Evolutionary conservation across 2,888 invertebrate genomes (phyloP).

Genomic region (Megastigmus dorsalis): DNA sequence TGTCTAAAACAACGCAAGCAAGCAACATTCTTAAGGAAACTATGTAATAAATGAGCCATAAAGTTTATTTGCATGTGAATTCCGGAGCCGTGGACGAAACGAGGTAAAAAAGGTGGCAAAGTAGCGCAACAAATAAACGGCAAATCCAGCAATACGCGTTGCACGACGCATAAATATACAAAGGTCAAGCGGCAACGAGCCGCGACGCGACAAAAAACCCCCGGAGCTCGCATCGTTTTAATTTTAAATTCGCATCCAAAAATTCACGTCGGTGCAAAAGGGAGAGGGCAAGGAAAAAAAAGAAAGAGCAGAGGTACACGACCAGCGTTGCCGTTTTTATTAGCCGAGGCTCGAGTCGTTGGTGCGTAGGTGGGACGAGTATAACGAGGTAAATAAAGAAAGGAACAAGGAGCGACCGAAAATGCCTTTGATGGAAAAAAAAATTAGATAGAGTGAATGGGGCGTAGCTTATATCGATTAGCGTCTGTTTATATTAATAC

Average conservation of each 20-base stretch:
- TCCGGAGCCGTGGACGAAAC: constrained; percentile 1
- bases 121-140: constrained; percentile 24
- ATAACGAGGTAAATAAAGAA: constrained; percentile 30
- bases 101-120: background rate
- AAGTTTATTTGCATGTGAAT: constrained; percentile 44
- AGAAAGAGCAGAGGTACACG: constrained; percentile 1
- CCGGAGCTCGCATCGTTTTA: constrained; percentile 27
- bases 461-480: too few relatives aligned
- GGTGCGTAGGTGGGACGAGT: constrained; percentile 25
- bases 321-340: constrained; percentile 3
- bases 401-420: background rate
- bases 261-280: constrained; percentile 24
- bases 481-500: too few relatives aligned
- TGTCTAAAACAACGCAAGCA: background rate
- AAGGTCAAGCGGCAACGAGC: constrained; percentile 26
- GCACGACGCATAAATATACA: constrained; percentile 22
- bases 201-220: constrained; percentile 25
- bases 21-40: background rate
- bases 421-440: constrained; percentile 6
- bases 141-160: constrained; percentile 42
- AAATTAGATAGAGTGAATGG: constrained; percentile 14
- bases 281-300: background rate
- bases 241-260: constrained; percentile 49
- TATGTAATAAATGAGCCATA: constrained; percentile 34
- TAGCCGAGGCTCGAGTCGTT: background rate